Evolutionary conservation across 2,888 invertebrate genomes (phyloP), one percentile per base, ranked within the genome.

Genomic region (Yponomeuta cagnagella): DNA sequence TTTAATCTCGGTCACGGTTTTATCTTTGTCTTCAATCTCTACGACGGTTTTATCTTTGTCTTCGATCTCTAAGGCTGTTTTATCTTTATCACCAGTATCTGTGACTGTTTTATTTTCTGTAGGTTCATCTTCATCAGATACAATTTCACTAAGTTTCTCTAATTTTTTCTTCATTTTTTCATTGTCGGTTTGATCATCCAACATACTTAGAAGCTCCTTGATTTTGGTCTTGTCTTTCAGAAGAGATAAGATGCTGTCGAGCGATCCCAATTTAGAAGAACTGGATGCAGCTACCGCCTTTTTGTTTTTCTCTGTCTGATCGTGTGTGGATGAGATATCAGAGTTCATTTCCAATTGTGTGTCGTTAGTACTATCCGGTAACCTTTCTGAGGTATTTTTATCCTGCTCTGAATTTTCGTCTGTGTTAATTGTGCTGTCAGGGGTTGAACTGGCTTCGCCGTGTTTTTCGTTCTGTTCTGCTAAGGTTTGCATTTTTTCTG

Each of bases 111-210:
- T 71, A 69, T 58, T 71, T 43, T 76, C 75, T 67, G 80, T 79
- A n/a, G 82, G 73, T 74, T 86, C 80, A 75, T 91, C 86, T 73
- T 92, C 86, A 76, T 93, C 93, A 0, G 92, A 93, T 30, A 93
- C 93, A 6, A 93, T 92, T 77, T 93, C 93, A 73, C 93, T 90
- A 1, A 93, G 86, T 76, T 90, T 93, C 76, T 93, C 93, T 37
- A 94, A 89, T 75, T 93, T 94, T 75, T 93, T 94, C 76, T 92
- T 93, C 70, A 93, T 88, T 79, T 93, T 93, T 71, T 93, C 87
- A 75, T 91, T 89, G 69, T 88, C 89, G 74, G 90, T 79, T 68
- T 87, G 78, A 66, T 90, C 89, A 37, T 90, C 89, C 63, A 92
- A 75, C 80, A 87, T 81, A 48, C 81, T 83, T 12, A 94, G 78